Evolutionary conservation across 2,113 vertebrate genomes (phyloP), one percentile per base, ranked within the genome.

Genomic region (Eira barbara): DNA sequence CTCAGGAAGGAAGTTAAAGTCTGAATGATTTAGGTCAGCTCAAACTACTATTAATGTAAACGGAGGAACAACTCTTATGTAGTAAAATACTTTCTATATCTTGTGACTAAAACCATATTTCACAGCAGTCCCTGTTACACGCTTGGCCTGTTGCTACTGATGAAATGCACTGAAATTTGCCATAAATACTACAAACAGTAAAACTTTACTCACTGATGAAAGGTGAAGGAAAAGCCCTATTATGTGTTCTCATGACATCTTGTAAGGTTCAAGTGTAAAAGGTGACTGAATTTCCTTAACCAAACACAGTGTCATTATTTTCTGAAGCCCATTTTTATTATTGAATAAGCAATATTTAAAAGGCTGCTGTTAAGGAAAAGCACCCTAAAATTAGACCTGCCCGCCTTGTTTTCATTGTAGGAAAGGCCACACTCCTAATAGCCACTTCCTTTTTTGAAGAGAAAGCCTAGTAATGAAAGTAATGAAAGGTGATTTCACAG

Each of bases 331-430:
- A 55, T 88, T 96, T 94, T 84, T 59, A 89, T 65, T 95, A 82
- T 49, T 47, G 55, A 73, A 88, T 71, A 91, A 67, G 96, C 83
- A 91, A 91, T 81, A 63, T 45, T 97, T 96, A 57, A 92, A 97
- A 97, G 39, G 0, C 63, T 98, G 96, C 97, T 98, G 97, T 92
- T 95, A 98, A 87, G 97, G 61, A 45, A 93, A 87, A 76, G 85
- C 95, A 29, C 29, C 52, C 89, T 97, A 97, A 98, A 97, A 97
- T 98, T 96, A 97, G 93, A 90, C 6, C 31, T 85, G 90, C 80
- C 95, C 93, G 73, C 80, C 95, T 93, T 95, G 97, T 95, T 97
- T 97, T 92, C 94, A 57, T 96, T 79, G 45, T 42, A 82, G 92
- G 85, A 57, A 94, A 71, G 96, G 86, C 80, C 95, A 97, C 3